Evolutionary conservation across 2,797 vertebrate genomes (phyloP).

Genomic region (Lacerta agilis): DNA sequence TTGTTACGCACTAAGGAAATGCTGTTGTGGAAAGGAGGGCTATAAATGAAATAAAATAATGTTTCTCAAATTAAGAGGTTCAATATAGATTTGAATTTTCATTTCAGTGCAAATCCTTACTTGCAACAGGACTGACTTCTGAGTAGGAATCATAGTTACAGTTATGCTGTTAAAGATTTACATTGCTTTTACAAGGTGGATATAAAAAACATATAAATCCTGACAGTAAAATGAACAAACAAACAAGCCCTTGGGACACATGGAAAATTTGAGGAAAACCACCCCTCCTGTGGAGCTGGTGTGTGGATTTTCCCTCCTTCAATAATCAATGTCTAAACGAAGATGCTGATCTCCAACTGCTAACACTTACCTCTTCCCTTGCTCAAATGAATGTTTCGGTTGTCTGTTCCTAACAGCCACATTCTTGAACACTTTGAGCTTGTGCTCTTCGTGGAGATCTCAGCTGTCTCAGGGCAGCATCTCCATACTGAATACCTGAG

Average conservation of each 20-base stretch:
- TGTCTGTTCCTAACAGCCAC: conserved; percentile 76
- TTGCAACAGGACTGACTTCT: not conserved
- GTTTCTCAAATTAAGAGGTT: not conserved
- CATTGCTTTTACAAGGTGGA: no score
- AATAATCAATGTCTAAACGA: not conserved
- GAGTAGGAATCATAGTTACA: no score
- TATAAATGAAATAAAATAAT: not conserved
- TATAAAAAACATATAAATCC: no score
- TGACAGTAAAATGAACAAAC: no score
- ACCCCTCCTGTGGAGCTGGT: no score
- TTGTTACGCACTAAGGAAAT: not conserved
- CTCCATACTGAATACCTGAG: conserved; percentile 84
- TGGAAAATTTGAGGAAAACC: no score
- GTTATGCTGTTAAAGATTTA: no score
- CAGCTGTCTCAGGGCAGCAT: conserved; percentile 81
- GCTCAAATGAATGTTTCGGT: conserved; percentile 46
- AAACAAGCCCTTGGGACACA: not conserved
- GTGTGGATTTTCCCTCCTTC: no score
- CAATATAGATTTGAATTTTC: not conserved
- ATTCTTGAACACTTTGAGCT: conserved; percentile 79
- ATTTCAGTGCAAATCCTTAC: not conserved
- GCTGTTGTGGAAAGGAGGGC: not conserved
- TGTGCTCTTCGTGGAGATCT: conserved; percentile 81
- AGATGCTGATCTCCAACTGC: not conserved
- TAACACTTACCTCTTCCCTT: conserved; percentile 63